Evolutionary conservation across 2,113 vertebrate genomes (phyloP).

Genomic region (Antechinus flavipes): DNA sequence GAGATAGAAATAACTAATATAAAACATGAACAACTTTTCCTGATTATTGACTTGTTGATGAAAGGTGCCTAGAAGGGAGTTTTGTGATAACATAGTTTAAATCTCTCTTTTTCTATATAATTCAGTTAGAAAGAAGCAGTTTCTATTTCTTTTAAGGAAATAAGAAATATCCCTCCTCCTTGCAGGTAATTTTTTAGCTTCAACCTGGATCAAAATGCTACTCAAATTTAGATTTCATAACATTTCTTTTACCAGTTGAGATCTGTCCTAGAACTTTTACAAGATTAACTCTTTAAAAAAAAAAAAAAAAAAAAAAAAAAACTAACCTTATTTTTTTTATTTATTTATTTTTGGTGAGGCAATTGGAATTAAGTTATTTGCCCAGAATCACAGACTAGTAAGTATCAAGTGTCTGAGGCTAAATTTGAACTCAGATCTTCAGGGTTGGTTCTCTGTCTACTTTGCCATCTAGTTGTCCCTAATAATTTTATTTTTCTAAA

Average conservation of each 20-base stretch:
- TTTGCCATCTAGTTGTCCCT: too few relatives aligned
- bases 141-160: background rate
- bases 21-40: background rate
- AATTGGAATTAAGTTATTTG: too few relatives aligned
- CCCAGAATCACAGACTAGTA: too few relatives aligned
- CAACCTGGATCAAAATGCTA: background rate
- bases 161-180: background rate
- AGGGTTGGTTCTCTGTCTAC: too few relatives aligned
- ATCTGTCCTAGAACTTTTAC: background rate
- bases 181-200: background rate
- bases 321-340: too few relatives aligned
- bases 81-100: background rate
- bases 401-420: too few relatives aligned
- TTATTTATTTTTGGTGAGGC: too few relatives aligned
- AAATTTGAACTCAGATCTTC: too few relatives aligned
- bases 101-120: background rate
- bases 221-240: background rate
- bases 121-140: background rate
- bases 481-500: background rate
- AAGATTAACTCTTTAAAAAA: background rate
- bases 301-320: too few relatives aligned
- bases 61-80: background rate
- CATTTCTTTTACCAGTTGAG: background rate
- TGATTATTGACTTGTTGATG: background rate
- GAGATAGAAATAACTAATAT: background rate